Conservation (phyloP, 2,797 vertebrate genomes). For the Danio aesculapii region DNA sequence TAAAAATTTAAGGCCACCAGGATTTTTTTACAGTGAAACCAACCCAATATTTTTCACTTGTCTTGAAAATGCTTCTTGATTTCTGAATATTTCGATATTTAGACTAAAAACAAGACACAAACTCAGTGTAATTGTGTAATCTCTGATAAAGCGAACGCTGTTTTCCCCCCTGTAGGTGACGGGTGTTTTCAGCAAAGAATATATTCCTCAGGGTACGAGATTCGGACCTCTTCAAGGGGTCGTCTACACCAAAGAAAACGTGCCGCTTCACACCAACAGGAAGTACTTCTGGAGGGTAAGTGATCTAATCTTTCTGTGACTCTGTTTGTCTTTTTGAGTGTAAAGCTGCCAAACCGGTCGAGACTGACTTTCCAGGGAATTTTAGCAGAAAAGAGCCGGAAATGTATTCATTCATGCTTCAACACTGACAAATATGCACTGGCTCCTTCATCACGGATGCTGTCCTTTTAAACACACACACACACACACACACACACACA, state of each 20-base stretch:
- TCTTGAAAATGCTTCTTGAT: no score
- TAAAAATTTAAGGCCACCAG: no score
- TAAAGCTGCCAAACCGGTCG: conserved; percentile 45
- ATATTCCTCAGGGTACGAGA: conserved; percentile 82
- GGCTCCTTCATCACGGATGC: background rate
- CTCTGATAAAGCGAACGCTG: background rate
- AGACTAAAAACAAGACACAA: no score
- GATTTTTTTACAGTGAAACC: no score
- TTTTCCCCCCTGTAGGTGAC: conserved; percentile 69
- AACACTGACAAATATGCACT: background rate
- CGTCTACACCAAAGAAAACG: conserved; percentile 80
- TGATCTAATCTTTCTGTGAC: background rate
- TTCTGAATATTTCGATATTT: no score
- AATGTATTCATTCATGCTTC: background rate
- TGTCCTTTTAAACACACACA: background rate
- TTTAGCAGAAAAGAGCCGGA: conserved; percentile 20
- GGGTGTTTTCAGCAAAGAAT: conserved; percentile 83
- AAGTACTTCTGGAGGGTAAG: conserved; percentile 87
- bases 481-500: background rate
- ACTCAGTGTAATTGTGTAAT: no score
- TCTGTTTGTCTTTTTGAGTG: background rate
- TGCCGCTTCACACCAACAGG: conserved; percentile 78
- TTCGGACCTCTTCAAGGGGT: conserved; percentile 82
- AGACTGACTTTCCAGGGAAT: conserved; percentile 48
- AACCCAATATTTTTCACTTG: no score